phyloP scores from a whole-genome alignment of 2,888 invertebrate genomes.

The Beris morrisii region DNA sequence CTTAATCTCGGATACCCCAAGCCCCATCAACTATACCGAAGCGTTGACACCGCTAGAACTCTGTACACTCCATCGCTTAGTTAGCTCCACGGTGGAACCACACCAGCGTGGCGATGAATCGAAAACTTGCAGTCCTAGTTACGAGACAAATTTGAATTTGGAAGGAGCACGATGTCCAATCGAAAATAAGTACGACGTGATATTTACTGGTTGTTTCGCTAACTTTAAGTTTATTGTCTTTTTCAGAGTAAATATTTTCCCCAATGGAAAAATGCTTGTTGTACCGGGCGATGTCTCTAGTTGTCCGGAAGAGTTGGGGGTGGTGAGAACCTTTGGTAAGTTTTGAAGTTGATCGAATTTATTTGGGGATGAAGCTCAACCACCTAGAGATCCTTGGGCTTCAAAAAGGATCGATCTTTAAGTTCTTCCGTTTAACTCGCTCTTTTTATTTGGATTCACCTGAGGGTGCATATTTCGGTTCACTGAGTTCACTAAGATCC shows the following conservation, averaged over 20 bases:
- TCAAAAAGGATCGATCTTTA: too few species aligned
- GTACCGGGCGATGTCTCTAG: slow-evolving; percentile 41
- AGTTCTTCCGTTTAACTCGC: too few species aligned
- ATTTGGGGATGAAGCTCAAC: too few species aligned
- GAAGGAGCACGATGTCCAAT: slow-evolving; percentile 41
- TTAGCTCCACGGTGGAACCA: slow-evolving; percentile 63
- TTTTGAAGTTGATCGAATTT: neutral
- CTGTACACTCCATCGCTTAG: slow-evolving; percentile 61
- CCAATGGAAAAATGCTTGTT: slow-evolving; percentile 23
- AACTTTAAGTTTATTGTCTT: slow-evolving; percentile 6
- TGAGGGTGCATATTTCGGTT: too few species aligned
- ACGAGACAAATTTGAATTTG: neutral
- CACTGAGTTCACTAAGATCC: too few species aligned
- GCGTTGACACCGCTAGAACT: slow-evolving; percentile 57
- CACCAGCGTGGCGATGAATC: slow-evolving; percentile 65
- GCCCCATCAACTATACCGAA: slow-evolving; percentile 47
- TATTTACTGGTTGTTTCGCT: too few species aligned
- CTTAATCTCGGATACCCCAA: slow-evolving; percentile 59
- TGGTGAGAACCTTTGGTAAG: slow-evolving; percentile 59
- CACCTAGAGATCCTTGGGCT: neutral
- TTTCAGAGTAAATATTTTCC: slow-evolving; percentile 18
- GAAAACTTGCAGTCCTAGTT: slow-evolving; percentile 53
- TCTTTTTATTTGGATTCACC: too few species aligned
- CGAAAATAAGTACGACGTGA: slow-evolving; percentile 29
- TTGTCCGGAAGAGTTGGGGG: slow-evolving; percentile 69